These are phyloP conservation scores for Abrostola tripartita DNA, from an alignment of 2,888 invertebrate species.

Conservation along the genomic window DNA sequence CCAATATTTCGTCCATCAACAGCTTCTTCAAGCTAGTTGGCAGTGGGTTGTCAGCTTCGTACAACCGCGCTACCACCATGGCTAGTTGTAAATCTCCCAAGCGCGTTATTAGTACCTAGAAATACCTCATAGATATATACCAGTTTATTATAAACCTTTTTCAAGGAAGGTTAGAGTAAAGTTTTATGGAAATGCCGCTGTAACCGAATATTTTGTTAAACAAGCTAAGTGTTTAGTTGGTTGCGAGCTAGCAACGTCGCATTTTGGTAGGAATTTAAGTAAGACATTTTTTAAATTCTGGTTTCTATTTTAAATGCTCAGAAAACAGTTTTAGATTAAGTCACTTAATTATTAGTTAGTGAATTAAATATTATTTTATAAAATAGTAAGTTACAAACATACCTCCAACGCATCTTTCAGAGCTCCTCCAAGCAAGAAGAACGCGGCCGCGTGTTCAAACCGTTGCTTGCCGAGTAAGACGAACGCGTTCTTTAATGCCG, in stretches of 20 bases:
- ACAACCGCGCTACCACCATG: conserved; percentile 96
- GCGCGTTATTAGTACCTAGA: conserved; percentile 94
- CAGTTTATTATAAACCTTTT: not conserved
- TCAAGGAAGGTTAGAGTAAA: not conserved
- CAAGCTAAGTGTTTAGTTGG: no score
- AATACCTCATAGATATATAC: no score
- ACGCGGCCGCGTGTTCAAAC: conserved; percentile 99
- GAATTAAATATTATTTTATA: no score
- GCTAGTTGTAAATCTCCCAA: conserved; percentile 98
- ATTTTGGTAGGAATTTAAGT: no score
- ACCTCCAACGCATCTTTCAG: conserved; percentile 98
- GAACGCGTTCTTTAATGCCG: conserved; percentile 99
- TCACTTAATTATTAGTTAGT: no score
- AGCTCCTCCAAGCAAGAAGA: conserved; percentile 98
- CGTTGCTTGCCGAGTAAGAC: conserved; percentile 98
- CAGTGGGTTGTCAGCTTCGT: conserved; percentile 93
- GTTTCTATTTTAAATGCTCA: no score
- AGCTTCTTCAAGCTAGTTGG: conserved; percentile 92
- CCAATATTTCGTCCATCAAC: conserved; percentile 93
- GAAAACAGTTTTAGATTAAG: no score
- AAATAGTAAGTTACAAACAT: conserved; percentile 33
- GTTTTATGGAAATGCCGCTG: no score
- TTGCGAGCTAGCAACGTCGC: no score
- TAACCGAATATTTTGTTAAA: no score
- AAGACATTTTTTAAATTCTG: no score